Evolutionary conservation across 1,140 invertebrate species (phyloP).

Genomic region (Lepidurus arcticus): DNA sequence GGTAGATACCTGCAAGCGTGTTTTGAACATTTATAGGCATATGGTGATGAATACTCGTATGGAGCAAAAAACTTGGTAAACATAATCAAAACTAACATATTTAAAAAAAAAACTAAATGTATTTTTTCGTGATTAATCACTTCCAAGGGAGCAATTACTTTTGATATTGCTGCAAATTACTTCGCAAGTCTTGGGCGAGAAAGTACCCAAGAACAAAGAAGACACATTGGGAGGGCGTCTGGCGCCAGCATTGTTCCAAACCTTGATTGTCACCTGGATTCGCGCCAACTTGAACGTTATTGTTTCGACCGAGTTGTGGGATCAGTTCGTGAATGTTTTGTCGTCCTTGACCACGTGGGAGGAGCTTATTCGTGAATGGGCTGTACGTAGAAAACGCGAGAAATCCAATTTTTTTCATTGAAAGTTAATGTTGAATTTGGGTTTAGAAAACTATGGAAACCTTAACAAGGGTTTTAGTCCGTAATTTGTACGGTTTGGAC

Average conservation of each 20-base stretch:
- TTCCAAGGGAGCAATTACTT: slow-evolving; percentile 72
- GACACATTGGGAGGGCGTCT: slow-evolving; percentile 73
- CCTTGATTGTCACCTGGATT: slow-evolving; percentile 95
- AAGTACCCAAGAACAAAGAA: slow-evolving; percentile 63
- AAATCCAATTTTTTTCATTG: not conserved
- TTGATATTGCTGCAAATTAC: slow-evolving; percentile 87
- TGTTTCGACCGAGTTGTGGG: slow-evolving; percentile 83
- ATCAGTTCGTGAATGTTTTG: slow-evolving; percentile 82
- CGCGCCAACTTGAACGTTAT: slow-evolving; percentile 93
- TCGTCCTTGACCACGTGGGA: slow-evolving; percentile 88
- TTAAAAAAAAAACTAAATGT: no score
- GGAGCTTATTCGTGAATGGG: slow-evolving; percentile 93
- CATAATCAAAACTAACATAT: slow-evolving; percentile 28
- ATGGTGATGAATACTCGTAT: slow-evolving; percentile 95
- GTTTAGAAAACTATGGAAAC: slow-evolving; percentile 92
- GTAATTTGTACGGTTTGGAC: slow-evolving; percentile 89
- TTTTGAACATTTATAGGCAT: slow-evolving; percentile 92
- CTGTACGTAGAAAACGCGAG: slow-evolving; percentile 56
- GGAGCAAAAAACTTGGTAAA: slow-evolving; percentile 84
- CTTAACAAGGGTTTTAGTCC: slow-evolving; percentile 80
- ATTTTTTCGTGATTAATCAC: slow-evolving; percentile 36
- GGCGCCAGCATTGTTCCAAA: slow-evolving; percentile 89
- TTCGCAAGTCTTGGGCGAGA: slow-evolving; percentile 75
- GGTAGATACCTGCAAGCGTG: slow-evolving; percentile 92
- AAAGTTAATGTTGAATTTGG: not conserved